These are phyloP conservation scores for Ceratitis capitata DNA, from an alignment of 1,140 invertebrate genomes.

Conservation along the genomic window DNA sequence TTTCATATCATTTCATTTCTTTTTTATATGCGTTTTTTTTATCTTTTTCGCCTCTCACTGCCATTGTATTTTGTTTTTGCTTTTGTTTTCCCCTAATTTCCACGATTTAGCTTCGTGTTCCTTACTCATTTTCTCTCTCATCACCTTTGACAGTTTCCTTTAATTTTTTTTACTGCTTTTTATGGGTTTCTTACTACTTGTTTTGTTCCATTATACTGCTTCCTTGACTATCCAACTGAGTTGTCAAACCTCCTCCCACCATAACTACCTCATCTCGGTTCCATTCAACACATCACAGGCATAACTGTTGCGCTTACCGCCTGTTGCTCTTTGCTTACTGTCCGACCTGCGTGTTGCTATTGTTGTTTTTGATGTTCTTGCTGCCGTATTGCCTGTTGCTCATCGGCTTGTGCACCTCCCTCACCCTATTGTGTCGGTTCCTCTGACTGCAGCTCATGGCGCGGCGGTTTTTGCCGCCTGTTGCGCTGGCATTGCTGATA, in stretches of 20 bases:
- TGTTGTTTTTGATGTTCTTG: background rate
- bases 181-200: background rate
- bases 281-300: background rate
- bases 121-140: background rate
- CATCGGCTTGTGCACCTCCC: background rate
- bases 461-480: background rate
- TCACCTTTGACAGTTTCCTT: background rate
- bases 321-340: constrained; percentile 10
- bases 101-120: background rate
- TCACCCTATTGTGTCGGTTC: too few species aligned
- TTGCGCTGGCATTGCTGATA: background rate
- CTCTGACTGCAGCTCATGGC: constrained; percentile 15
- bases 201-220: background rate
- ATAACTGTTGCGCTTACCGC: constrained; percentile 33
- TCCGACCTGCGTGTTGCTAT: background rate
- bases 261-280: background rate
- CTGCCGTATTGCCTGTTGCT: constrained; percentile 15
- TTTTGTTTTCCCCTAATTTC: constrained; percentile 22
- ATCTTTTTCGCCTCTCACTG: background rate
- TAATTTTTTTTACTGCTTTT: background rate
- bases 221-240: background rate
- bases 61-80: background rate
- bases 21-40: background rate
- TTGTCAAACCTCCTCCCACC: background rate
- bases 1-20: background rate